These are phyloP conservation scores for Picus viridis DNA, from an alignment of 2,797 vertebrate genomes.

Conservation along the genomic window DNA sequence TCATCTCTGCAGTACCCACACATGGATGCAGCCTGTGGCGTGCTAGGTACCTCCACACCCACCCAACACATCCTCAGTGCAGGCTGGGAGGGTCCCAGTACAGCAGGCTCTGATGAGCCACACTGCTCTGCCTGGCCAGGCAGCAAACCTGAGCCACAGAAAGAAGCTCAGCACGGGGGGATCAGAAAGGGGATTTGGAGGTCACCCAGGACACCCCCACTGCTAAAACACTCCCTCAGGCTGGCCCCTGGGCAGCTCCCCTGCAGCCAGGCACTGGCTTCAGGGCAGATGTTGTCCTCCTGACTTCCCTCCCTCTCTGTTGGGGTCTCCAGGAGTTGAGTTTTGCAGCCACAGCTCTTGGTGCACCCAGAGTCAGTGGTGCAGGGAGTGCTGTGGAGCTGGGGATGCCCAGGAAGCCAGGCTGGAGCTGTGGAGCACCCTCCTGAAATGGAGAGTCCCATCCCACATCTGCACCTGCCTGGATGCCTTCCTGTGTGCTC, in stretches of 20 bases:
- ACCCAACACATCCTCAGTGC: not conserved
- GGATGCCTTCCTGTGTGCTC: too few species aligned
- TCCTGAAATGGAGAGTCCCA: not conserved
- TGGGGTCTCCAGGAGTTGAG: not conserved
- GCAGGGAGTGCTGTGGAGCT: rapidly evolving
- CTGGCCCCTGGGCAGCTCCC: not conserved
- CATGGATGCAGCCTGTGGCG: slow-evolving; percentile 95
- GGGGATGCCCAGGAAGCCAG: not conserved
- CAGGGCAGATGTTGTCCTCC: not conserved
- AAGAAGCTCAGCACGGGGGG: too few species aligned
- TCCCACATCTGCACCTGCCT: not conserved
- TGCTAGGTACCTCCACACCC: slow-evolving; percentile 84
- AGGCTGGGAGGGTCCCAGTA: not conserved
- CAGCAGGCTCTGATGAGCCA: not conserved
- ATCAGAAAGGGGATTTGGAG: too few species aligned
- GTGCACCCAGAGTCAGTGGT: not conserved
- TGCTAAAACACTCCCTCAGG: not conserved
- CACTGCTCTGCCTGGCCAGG: not conserved
- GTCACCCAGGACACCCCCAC: too few species aligned
- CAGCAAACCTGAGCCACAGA: too few species aligned
- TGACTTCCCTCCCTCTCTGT: rapidly evolving
- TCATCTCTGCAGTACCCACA: slow-evolving; percentile 94
- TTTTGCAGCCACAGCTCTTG: not conserved
- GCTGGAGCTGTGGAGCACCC: not conserved
- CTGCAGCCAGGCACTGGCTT: not conserved